These are phyloP conservation scores for Ceratoteleas bidentatus DNA, from an alignment of 1,140 invertebrate genomes.

Conservation along the genomic window DNA sequence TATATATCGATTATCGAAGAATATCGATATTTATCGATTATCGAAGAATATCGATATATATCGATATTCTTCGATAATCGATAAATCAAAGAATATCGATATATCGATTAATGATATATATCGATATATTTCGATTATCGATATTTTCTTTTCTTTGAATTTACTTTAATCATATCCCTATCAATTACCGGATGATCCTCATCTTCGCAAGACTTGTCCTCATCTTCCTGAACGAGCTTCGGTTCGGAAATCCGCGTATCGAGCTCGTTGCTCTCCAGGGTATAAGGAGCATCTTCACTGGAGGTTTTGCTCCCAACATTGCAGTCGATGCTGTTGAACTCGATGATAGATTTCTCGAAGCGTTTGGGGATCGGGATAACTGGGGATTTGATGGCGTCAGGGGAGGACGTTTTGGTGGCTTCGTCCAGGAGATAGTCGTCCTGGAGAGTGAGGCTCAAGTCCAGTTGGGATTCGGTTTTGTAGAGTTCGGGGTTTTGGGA, in stretches of 20 bases:
- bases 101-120: too few relatives aligned
- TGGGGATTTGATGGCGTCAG: constrained; percentile 80
- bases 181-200: too few relatives aligned
- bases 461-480: constrained; percentile 69
- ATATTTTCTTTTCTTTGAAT: too few relatives aligned
- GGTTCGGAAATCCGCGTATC: constrained; percentile 23
- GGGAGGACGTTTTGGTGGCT: constrained; percentile 61
- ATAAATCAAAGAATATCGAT: too few relatives aligned
- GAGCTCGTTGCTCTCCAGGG: constrained; percentile 27
- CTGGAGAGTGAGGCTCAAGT: constrained; percentile 72
- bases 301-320: constrained; percentile 83
- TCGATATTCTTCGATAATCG: too few relatives aligned
- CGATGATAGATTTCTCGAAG: constrained; percentile 78
- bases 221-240: too few relatives aligned
- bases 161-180: too few relatives aligned
- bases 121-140: too few relatives aligned
- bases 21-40: too few relatives aligned
- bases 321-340: constrained; percentile 84
- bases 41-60: too few relatives aligned
- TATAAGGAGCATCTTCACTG: constrained; percentile 72
- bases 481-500: constrained; percentile 51
- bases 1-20: too few relatives aligned
- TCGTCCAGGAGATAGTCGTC: constrained; percentile 75
- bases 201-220: constrained; percentile 38
- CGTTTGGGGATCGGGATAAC: constrained; percentile 83